These are phyloP conservation scores for Lapara coniferarum DNA, from an alignment of 2,888 invertebrate genomes.

Conservation along the genomic window DNA sequence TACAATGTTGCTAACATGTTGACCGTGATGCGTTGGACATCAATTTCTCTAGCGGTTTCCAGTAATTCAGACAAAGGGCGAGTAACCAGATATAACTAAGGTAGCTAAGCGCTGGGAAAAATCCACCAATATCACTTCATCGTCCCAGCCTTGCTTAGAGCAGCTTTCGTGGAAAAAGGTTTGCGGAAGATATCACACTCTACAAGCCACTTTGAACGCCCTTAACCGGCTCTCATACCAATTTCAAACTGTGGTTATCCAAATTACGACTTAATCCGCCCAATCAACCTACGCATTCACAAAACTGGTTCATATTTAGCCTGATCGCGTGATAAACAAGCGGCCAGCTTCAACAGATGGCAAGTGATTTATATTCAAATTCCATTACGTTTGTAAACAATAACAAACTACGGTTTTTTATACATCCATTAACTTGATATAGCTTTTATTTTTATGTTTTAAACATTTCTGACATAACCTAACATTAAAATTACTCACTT, in stretches of 20 bases:
- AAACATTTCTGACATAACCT: neutral
- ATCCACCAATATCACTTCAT: no score
- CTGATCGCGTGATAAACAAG: neutral
- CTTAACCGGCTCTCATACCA: neutral
- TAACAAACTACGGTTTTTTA: neutral
- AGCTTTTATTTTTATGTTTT: neutral
- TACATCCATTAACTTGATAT: neutral
- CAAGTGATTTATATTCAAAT: conserved; percentile 8
- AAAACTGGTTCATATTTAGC: conserved; percentile 1
- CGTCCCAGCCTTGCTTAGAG: no score
- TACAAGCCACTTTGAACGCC: neutral
- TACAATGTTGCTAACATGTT: no score
- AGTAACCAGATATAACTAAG: no score
- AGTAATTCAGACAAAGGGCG: no score
- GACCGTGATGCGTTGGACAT: no score
- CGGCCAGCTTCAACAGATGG: conserved; percentile 11
- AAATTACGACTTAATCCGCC: neutral
- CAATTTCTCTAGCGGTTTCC: no score
- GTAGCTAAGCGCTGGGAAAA: no score
- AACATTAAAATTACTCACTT: neutral
- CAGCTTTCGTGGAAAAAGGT: no score
- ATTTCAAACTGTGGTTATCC: neutral
- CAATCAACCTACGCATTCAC: neutral
- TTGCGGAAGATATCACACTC: no score
- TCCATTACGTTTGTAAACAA: conserved; percentile 6